These are phyloP conservation scores for Luffia ferchaultella DNA, from an alignment of 2,888 invertebrate species.

Conservation along the genomic window DNA sequence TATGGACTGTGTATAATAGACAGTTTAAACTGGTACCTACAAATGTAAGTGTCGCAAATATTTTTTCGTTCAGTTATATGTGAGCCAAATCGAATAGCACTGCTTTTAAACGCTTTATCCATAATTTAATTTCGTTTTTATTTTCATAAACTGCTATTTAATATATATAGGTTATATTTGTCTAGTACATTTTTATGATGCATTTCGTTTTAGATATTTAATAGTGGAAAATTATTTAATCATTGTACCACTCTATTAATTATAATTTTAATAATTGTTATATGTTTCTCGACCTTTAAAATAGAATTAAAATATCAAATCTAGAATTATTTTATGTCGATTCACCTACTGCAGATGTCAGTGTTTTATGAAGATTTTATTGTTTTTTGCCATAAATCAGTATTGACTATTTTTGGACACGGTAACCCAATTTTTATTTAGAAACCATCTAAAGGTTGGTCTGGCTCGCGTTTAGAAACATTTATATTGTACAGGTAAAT, in stretches of 20 bases:
- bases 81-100: not conserved
- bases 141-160: not conserved
- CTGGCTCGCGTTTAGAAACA: too few species aligned
- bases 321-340: not conserved
- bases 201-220: not conserved
- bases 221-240: not conserved
- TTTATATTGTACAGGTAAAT: constrained; percentile 54
- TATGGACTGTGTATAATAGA: too few species aligned
- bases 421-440: constrained; percentile 39
- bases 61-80: not conserved
- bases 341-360: not conserved
- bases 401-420: constrained; percentile 29
- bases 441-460: too few species aligned
- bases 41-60: not conserved
- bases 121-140: not conserved
- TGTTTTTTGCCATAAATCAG: constrained; percentile 46
- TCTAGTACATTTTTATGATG: not conserved
- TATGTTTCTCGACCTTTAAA: not conserved
- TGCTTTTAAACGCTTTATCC: not conserved
- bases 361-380: constrained; percentile 15
- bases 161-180: not conserved
- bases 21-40: too few species aligned
- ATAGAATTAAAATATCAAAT: not conserved
- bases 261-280: not conserved
- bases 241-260: not conserved